These are phyloP conservation scores for Cuniculus paca DNA, from an alignment of 2,797 vertebrate species.

Conservation along the genomic window DNA sequence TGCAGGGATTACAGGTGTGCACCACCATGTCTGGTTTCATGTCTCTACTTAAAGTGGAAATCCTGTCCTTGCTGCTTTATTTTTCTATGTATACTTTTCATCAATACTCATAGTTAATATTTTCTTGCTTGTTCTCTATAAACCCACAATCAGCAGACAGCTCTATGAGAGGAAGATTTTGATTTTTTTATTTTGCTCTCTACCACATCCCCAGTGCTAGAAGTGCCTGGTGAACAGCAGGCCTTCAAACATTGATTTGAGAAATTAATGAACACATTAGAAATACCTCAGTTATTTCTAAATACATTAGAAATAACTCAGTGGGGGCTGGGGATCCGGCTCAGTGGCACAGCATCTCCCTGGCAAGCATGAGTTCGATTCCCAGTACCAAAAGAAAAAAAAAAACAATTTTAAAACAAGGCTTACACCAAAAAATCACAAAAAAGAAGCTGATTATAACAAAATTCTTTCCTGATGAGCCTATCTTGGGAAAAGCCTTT, in stretches of 20 bases:
- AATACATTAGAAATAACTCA: too few relatives aligned
- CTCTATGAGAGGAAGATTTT: neutral
- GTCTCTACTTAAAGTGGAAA: neutral
- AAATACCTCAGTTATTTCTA: neutral
- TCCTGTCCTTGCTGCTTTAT: neutral
- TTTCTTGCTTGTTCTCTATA: neutral
- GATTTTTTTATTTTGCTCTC: constrained; percentile 16
- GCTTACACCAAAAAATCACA: neutral
- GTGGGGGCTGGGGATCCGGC: neutral
- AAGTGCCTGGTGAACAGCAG: neutral
- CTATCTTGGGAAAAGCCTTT: constrained; percentile 27
- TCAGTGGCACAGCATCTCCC: neutral
- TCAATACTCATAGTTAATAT: neutral
- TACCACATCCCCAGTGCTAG: neutral
- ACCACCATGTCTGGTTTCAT: neutral
- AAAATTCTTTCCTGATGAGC: constrained; percentile 3
- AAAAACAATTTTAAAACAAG: constrained; percentile 8
- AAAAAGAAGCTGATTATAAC: neutral
- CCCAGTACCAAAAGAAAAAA: too few relatives aligned
- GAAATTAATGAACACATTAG: constrained; percentile 9
- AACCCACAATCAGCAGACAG: neutral
- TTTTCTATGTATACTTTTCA: constrained; percentile 3
- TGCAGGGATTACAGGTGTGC: neutral
- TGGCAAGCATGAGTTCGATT: too few relatives aligned
- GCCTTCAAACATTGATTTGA: constrained; percentile 10